phyloP scores from a whole-genome alignment of 2,797 vertebrate genomes.

The Gallinago stenura region DNA sequence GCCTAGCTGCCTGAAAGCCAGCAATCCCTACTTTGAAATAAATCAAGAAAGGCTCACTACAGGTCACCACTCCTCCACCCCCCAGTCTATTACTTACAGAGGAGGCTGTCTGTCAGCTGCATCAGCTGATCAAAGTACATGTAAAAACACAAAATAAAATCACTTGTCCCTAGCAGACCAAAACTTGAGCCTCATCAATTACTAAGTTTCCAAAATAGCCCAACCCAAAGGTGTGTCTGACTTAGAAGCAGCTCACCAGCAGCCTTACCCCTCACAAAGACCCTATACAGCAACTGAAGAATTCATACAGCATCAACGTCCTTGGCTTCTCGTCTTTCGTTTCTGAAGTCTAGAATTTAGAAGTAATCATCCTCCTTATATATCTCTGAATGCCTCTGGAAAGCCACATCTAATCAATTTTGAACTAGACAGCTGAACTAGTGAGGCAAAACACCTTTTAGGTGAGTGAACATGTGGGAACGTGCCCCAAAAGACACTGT shows the following conservation, averaged over 20 bases:
- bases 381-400: background rate
- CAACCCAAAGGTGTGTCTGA: slow-evolving; percentile 67
- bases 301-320: background rate
- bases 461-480: slow-evolving; percentile 8
- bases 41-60: background rate
- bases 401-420: background rate
- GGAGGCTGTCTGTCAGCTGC: background rate
- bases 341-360: background rate
- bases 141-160: slow-evolving; percentile 55
- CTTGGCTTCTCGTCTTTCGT: background rate
- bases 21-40: background rate
- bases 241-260: background rate
- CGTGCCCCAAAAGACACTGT: slow-evolving; percentile 11
- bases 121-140: slow-evolving; percentile 8
- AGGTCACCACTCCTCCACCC: background rate
- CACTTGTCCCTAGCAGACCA: slow-evolving; percentile 34
- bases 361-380: background rate
- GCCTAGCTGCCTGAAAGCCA: background rate
- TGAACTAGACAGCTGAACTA: background rate
- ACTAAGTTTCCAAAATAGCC: slow-evolving; percentile 67
- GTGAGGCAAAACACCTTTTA: background rate
- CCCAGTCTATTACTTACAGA: background rate
- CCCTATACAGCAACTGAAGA: background rate
- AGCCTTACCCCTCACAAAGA: slow-evolving; percentile 14
- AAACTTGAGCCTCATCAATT: slow-evolving; percentile 8